Evolutionary conservation across 2,113 vertebrate species (phyloP).

Genomic region (Terrapene triunguis): DNA sequence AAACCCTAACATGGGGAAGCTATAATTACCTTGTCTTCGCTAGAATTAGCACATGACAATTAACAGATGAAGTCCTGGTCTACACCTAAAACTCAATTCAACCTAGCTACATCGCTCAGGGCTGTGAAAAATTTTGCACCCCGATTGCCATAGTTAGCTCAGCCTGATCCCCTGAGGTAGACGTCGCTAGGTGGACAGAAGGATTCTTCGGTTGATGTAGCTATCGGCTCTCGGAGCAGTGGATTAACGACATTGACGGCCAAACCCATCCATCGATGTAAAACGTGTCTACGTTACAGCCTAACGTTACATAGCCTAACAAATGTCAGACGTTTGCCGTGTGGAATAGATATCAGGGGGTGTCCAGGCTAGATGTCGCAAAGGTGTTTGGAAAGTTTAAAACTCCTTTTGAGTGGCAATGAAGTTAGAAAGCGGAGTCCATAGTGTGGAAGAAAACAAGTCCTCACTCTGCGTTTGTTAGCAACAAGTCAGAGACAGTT

Average conservation of each 20-base stretch:
- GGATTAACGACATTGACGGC: no score
- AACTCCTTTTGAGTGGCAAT: fast-evolving
- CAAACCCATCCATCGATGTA: neutral
- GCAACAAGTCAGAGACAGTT: no score
- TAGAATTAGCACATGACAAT: neutral
- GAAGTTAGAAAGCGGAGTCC: fast-evolving
- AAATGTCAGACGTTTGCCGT: neutral
- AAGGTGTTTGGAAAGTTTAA: neutral
- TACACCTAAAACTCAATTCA: neutral
- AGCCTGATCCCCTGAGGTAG: neutral
- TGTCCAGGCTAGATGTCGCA: neutral
- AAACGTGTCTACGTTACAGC: neutral
- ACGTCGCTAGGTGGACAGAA: neutral
- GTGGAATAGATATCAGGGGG: neutral
- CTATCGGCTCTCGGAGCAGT: neutral
- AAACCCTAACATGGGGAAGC: neutral
- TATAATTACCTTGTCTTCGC: neutral
- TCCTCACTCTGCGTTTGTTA: no score
- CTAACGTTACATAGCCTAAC: neutral
- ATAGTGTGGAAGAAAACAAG: no score
- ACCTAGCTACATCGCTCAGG: neutral
- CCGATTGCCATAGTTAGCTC: neutral
- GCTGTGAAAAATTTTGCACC: neutral
- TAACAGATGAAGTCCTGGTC: neutral
- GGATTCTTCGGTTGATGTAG: neutral